These are phyloP conservation scores for Bufo gargarizans DNA, from an alignment of 2,113 vertebrate species.

Conservation along the genomic window DNA sequence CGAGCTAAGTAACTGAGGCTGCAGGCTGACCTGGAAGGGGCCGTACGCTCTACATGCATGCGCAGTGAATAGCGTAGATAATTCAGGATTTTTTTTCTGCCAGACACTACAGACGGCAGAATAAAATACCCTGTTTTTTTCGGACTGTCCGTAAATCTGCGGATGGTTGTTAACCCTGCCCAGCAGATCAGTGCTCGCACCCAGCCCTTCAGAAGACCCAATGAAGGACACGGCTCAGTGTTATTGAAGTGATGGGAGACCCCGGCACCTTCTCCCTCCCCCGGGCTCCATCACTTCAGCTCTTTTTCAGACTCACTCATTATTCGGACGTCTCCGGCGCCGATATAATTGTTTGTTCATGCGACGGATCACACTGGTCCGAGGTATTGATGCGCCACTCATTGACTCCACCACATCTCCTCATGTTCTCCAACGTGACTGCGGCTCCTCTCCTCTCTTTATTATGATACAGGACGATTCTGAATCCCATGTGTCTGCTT, in stretches of 20 bases:
- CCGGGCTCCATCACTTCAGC: not conserved
- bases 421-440: not conserved
- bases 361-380: slow-evolving; percentile 4
- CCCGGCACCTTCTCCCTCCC: slow-evolving; percentile 3
- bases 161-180: not conserved
- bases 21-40: no score
- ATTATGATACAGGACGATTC: not conserved
- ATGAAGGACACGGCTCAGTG: not conserved
- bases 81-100: no score
- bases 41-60: no score
- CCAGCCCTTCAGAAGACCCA: not conserved
- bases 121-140: no score
- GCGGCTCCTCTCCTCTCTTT: not conserved
- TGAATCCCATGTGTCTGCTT: not conserved
- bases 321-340: not conserved
- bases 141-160: no score
- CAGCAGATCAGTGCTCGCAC: not conserved
- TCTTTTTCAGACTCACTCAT: not conserved
- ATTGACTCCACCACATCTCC: not conserved
- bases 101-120: no score
- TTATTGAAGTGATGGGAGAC: not conserved
- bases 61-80: no score
- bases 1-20: no score
- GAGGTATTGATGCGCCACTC: not conserved
- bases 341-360: slow-evolving; percentile 1